These are phyloP conservation scores for Hyperopisus bebe DNA, from an alignment of 2,113 vertebrate species.

Conservation along the genomic window DNA sequence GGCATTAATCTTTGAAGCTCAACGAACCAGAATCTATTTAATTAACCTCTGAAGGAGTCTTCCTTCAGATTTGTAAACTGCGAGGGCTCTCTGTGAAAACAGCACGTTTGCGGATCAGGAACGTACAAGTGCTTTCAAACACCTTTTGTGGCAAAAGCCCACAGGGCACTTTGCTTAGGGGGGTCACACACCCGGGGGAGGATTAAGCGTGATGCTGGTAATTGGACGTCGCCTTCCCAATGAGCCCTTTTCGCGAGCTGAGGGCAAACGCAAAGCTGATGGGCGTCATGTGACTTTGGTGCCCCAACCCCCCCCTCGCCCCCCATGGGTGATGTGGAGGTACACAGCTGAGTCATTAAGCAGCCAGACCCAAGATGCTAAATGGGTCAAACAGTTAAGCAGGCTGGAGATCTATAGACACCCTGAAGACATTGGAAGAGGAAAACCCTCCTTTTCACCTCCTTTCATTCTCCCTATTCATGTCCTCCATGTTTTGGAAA, in stretches of 20 bases:
- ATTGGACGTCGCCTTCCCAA: not conserved
- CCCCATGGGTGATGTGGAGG: not conserved
- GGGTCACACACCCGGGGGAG: not conserved
- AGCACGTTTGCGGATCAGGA: not conserved
- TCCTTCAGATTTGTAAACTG: not conserved
- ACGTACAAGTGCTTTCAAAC: not conserved
- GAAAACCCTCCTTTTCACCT: not conserved
- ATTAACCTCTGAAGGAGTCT: not conserved
- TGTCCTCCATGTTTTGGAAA: not conserved
- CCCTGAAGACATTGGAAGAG: not conserved
- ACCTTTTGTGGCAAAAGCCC: not conserved
- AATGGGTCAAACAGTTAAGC: not conserved
- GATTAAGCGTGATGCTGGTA: not conserved
- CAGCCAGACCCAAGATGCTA: not conserved
- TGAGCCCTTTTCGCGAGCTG: not conserved
- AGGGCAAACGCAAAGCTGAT: not conserved
- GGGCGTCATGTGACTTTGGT: not conserved
- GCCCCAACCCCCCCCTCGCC: not conserved
- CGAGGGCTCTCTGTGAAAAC: not conserved
- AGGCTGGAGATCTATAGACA: not conserved
- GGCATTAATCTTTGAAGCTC: not conserved
- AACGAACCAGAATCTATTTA: not conserved
- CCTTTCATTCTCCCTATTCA: not conserved
- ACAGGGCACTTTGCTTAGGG: not conserved
- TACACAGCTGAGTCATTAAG: not conserved